Conservation (phyloP, 2,113 vertebrate species). For the Tachysurus fulvidraco region DNA sequence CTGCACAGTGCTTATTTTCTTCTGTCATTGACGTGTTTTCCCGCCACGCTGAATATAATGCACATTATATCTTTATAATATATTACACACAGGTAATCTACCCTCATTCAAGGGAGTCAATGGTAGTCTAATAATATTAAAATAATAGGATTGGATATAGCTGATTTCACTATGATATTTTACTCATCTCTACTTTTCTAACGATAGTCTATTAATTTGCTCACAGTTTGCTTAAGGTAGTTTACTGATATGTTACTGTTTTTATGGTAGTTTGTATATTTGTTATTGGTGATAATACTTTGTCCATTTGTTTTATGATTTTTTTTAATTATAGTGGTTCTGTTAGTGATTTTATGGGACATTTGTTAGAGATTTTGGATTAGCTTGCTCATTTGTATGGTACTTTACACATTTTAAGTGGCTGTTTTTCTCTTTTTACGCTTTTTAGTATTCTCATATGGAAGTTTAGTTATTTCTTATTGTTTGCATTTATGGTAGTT, state of each 20-base stretch:
- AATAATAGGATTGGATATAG: not conserved
- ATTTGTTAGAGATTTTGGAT: not conserved
- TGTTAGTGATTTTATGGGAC: too few relatives aligned
- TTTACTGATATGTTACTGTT: not conserved
- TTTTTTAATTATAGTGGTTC: too few relatives aligned
- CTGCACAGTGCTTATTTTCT: not conserved
- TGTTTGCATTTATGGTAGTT: too few relatives aligned
- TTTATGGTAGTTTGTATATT: not conserved
- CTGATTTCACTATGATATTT: too few relatives aligned
- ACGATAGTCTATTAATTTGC: not conserved
- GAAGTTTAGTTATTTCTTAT: not conserved
- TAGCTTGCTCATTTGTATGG: not conserved
- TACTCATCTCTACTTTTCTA: not conserved
- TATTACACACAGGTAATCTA: not conserved
- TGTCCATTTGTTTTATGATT: too few relatives aligned
- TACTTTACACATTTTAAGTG: too few relatives aligned
- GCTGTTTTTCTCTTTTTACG: not conserved
- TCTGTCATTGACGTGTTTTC: constrained; percentile 4
- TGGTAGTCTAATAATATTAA: not conserved
- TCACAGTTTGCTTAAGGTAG: not conserved
- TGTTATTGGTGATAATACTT: not conserved
- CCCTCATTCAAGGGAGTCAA: not conserved
- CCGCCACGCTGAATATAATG: not conserved
- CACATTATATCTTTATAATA: not conserved
- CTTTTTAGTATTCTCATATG: not conserved